Percentiles rank a stretch among this genome's conserved stretches.
Conservation (phyloP, 2,888 invertebrate species). For the Tuberolachnus salignus region DNA sequence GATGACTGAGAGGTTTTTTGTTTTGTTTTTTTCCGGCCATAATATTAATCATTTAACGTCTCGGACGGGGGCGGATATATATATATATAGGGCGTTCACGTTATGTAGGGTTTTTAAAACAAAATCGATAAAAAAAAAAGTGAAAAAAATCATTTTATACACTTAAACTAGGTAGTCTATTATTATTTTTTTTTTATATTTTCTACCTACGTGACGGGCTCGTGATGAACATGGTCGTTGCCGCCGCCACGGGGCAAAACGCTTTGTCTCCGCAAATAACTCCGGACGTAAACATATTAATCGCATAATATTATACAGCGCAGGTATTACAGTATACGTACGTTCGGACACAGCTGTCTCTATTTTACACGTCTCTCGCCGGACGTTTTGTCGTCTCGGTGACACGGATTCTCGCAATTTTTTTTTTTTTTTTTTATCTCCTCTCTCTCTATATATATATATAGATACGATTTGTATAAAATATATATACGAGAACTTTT, state of each 20-base stretch:
- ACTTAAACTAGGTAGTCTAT: no score
- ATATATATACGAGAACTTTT: not conserved
- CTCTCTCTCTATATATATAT: not conserved
- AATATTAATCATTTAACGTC: conserved; percentile 32
- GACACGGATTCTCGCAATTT: not conserved
- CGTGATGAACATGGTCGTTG: no score
- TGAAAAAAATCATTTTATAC: no score
- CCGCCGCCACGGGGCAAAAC: not conserved
- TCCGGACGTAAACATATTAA: not conserved
- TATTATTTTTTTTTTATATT: no score
- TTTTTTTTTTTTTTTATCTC: conserved; percentile 6
- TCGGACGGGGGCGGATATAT: conserved; percentile 10
- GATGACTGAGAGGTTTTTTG: not conserved
- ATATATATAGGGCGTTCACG: not conserved
- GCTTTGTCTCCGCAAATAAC: not conserved
- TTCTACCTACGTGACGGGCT: not conserved
- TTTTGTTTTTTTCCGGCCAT: conserved; percentile 7
- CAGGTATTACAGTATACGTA: not conserved
- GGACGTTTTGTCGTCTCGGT: not conserved
- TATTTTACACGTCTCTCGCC: no score
- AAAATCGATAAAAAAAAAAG: conserved; percentile 33
- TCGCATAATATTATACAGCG: not conserved
- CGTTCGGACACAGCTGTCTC: no score
- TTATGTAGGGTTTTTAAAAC: conserved; percentile 22
- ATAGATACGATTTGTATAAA: not conserved